Conservation (phyloP, 2,797 vertebrate genomes). For the Synaphobranchus kaupii region DNA sequence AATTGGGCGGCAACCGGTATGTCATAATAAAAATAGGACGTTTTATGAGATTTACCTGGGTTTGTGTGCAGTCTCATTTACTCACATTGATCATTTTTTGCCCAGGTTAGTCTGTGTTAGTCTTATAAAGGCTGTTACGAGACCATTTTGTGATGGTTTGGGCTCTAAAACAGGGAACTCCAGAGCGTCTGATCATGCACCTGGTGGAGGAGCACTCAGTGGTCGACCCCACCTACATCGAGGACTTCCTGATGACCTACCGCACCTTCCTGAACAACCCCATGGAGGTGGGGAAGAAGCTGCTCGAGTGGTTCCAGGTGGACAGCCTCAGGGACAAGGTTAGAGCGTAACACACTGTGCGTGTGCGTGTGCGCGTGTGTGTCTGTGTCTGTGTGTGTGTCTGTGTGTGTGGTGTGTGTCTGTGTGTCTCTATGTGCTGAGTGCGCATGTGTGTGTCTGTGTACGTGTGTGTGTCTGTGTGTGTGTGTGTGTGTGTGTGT, state of each 20-base stretch:
- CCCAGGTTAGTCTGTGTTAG: too few relatives aligned
- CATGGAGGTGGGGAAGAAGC: conserved; percentile 88
- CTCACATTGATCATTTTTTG: too few relatives aligned
- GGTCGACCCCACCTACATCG: conserved; percentile 95
- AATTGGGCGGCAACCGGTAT: too few relatives aligned
- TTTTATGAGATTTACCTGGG: too few relatives aligned
- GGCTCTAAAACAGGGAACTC: conserved; percentile 82
- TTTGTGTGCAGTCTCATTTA: too few relatives aligned
- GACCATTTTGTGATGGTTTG: background rate
- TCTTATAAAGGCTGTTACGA: background rate
- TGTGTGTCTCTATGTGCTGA: conserved; percentile 12
- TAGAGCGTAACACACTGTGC: background rate
- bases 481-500: conserved; percentile 31
- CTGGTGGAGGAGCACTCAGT: conserved; percentile 97
- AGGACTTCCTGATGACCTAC: conserved; percentile 95
- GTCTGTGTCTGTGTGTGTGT: background rate
- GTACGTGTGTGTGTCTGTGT: background rate
- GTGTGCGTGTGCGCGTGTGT: background rate
- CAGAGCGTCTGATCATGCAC: conserved; percentile 93
- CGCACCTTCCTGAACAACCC: conserved; percentile 92
- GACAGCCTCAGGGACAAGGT: conserved; percentile 90
- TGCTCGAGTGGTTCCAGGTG: conserved; percentile 92
- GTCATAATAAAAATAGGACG: too few relatives aligned
- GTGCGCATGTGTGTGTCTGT: too few relatives aligned
- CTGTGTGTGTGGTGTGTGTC: conserved; percentile 35